These are phyloP conservation scores for Myzus persicae DNA, from an alignment of 1,140 invertebrate genomes.

Conservation along the genomic window DNA sequence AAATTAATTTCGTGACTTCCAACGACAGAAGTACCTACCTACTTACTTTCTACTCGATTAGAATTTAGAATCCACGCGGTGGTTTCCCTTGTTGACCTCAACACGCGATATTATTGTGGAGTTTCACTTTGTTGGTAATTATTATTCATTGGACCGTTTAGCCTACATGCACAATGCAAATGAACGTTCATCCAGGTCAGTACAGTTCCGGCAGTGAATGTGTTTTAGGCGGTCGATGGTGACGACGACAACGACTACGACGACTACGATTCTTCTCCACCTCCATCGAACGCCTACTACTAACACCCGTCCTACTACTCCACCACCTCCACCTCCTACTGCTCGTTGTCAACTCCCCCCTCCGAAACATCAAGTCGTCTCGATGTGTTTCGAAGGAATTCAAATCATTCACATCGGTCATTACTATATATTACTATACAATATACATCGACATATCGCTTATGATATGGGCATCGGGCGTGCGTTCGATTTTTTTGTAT, in stretches of 20 bases:
- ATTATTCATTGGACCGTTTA: constrained; percentile 59
- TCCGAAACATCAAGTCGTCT: background rate
- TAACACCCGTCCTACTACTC: background rate
- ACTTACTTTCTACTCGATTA: constrained; percentile 49
- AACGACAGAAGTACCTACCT: constrained; percentile 13
- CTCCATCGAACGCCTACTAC: background rate
- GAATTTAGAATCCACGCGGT: constrained; percentile 41
- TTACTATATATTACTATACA: background rate
- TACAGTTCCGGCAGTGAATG: constrained; percentile 58
- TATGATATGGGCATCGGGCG: background rate
- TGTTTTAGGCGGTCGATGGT: constrained; percentile 3
- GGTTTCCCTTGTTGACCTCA: constrained; percentile 57
- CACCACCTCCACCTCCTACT: background rate
- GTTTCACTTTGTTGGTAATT: constrained; percentile 58
- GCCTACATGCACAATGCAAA: constrained; percentile 58
- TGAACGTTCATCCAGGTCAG: constrained; percentile 58
- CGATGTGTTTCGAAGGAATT: background rate
- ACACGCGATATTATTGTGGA: constrained; percentile 20
- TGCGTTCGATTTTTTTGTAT: background rate
- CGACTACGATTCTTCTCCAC: constrained; percentile 7
- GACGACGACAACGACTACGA: background rate
- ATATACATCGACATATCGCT: background rate
- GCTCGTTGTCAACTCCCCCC: background rate
- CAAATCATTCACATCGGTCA: background rate
- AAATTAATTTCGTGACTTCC: constrained; percentile 43